Percentiles rank a stretch among this genome's conserved stretches.
phyloP scores from a whole-genome alignment of 2,888 invertebrate species.

The Dusona sp. region DNA sequence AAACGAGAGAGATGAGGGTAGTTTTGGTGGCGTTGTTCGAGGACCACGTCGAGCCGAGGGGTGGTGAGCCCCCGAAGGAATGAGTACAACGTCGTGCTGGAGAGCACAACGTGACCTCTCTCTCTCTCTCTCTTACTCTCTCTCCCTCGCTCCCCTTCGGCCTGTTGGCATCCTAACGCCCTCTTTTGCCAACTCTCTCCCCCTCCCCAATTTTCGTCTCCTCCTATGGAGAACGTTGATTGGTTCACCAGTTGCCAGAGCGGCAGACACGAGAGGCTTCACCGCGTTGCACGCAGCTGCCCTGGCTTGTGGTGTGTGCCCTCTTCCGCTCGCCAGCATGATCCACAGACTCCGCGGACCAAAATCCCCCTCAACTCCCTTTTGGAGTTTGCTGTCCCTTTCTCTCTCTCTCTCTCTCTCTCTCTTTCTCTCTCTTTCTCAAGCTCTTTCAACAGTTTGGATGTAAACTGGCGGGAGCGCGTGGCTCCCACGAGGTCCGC shows the following conservation, averaged over 20 bases:
- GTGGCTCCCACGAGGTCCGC: constrained; percentile 60
- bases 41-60: constrained; percentile 73
- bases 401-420: constrained; percentile 62
- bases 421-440: constrained; percentile 8
- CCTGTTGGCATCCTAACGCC: constrained; percentile 60
- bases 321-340: constrained; percentile 57
- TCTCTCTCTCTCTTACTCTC: constrained; percentile 67
- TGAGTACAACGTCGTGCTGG: constrained; percentile 70
- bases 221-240: constrained; percentile 79
- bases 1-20: constrained; percentile 39
- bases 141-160: constrained; percentile 69
- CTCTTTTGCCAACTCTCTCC: constrained; percentile 69
- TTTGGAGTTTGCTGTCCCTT: constrained; percentile 54
- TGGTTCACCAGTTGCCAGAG: constrained; percentile 81
- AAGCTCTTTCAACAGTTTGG: constrained; percentile 39
- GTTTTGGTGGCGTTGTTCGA: constrained; percentile 66
- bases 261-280: constrained; percentile 78
- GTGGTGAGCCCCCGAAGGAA: constrained; percentile 82
- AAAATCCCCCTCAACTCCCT: constrained; percentile 23
- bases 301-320: constrained; percentile 69
- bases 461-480: constrained; percentile 51
- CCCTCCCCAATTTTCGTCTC: constrained; percentile 70
- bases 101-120: constrained; percentile 77
- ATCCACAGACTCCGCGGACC: constrained; percentile 61
- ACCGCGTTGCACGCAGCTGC: constrained; percentile 76